Conservation (phyloP, 2,113 vertebrate species). For the Danionella cerebrum region DNA sequence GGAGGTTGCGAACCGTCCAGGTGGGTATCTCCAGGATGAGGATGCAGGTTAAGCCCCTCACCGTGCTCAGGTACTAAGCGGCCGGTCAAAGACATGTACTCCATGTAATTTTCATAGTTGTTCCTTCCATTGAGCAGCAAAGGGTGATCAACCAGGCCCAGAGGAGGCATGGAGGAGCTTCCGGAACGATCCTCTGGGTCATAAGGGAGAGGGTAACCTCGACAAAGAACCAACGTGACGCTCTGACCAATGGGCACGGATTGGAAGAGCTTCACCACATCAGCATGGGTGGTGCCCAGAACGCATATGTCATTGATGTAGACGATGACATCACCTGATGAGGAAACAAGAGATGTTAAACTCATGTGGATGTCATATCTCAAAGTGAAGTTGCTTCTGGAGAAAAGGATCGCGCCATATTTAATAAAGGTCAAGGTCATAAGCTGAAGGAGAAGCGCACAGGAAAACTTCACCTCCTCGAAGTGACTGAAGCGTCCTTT, state of each 20-base stretch:
- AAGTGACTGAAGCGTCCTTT: no score
- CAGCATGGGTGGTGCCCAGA: constrained; percentile 95
- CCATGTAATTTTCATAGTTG: constrained; percentile 96
- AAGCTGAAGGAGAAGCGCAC: no score
- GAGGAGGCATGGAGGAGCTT: constrained; percentile 80
- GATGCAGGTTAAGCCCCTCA: constrained; percentile 72
- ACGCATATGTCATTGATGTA: constrained; percentile 99
- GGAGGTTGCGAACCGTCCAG: constrained; percentile 89
- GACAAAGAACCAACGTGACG: constrained; percentile 93
- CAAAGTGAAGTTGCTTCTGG: no score
- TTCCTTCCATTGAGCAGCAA: constrained; percentile 88
- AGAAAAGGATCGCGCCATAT: no score
- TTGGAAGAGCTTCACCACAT: constrained; percentile 99
- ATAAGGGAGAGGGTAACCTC: constrained; percentile 95
- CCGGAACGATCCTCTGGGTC: constrained; percentile 89
- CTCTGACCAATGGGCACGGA: constrained; percentile 97
- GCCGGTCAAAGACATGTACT: constrained; percentile 95
- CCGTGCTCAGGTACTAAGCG: constrained; percentile 85
- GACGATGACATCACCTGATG: constrained; percentile 94
- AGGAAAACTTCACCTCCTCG: no score
- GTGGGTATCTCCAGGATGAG: constrained; percentile 87
- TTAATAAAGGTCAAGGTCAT: no score
- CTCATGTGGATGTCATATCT: no score
- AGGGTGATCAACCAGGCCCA: constrained; percentile 89
- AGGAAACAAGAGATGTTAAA: constrained; percentile 2